A percentile compares a stretch with the other conserved stretches of the same genome.
Evolutionary conservation across 1,140 invertebrate genomes (phyloP).

Genomic region (Drosophila tropicalis): DNA sequence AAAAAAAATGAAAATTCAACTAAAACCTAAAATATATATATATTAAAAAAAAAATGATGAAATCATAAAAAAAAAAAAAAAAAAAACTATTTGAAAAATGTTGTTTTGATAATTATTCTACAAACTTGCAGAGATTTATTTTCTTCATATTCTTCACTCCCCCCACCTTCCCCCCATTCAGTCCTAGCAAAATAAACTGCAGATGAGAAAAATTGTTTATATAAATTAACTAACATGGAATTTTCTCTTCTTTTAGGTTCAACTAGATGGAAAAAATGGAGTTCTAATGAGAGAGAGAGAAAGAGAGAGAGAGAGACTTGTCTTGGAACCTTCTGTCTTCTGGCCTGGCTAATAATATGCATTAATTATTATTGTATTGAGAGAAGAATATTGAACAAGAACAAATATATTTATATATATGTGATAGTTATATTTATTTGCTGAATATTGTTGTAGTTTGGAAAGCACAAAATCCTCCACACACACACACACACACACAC

Average conservation of each 20-base stretch:
- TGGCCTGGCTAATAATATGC: conserved; percentile 15
- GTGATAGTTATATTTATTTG: conserved; percentile 72
- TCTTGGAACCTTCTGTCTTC: background rate
- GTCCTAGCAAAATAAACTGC: background rate
- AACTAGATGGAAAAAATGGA: background rate
- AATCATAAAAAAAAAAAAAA: conserved; percentile 35
- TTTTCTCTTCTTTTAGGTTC: conserved; percentile 74
- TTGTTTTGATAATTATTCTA: conserved; percentile 19
- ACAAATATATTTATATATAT: conserved; percentile 56
- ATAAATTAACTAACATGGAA: conserved; percentile 55
- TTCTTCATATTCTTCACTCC: too few relatives aligned
- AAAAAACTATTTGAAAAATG: conserved; percentile 25
- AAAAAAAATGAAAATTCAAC: too few relatives aligned
- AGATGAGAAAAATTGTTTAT: background rate
- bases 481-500: conserved; percentile 31
- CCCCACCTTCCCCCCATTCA: too few relatives aligned
- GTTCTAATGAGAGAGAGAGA: background rate
- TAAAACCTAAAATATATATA: conserved; percentile 75
- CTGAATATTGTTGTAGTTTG: conserved; percentile 75
- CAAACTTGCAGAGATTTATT: too few relatives aligned
- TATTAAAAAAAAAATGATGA: conserved; percentile 51
- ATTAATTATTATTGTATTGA: conserved; percentile 61
- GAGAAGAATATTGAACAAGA: conserved; percentile 36
- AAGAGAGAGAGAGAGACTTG: conserved; percentile 9
- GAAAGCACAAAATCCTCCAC: conserved; percentile 29